A percentile compares a stretch with the other conserved stretches of the same genome.
Conservation (phyloP, 2,888 invertebrate species). For the Tachina lurida region DNA sequence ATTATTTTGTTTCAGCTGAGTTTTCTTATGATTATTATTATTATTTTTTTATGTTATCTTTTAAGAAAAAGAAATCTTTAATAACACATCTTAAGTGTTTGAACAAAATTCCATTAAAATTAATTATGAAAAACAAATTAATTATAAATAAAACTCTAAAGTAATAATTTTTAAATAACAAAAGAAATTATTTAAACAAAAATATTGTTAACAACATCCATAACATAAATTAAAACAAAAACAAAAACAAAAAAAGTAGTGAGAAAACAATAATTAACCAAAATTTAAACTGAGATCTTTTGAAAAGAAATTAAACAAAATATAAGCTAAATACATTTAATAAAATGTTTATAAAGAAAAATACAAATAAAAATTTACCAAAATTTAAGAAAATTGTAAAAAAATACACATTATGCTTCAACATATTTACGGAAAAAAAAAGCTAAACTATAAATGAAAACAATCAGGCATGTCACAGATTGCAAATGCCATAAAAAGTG, state of each 20-base stretch:
- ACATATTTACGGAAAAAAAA: constrained; percentile 24
- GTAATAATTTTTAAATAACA: constrained; percentile 49
- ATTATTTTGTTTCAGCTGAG: constrained; percentile 43
- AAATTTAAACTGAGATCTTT: constrained; percentile 65
- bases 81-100: constrained; percentile 63
- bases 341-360: constrained; percentile 33
- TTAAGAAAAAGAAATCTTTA: constrained; percentile 30
- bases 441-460: neutral
- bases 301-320: constrained; percentile 60
- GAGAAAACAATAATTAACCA: constrained; percentile 69
- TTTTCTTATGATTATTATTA: neutral
- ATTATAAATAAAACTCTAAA: constrained; percentile 62
- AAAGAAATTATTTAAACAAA: constrained; percentile 67
- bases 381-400: constrained; percentile 39
- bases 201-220: constrained; percentile 66
- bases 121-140: constrained; percentile 64
- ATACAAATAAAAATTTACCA: constrained; percentile 54
- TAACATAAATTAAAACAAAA: constrained; percentile 53
- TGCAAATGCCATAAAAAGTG: constrained; percentile 7
- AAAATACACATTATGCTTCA: constrained; percentile 22
- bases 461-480: constrained; percentile 25
- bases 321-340: constrained; percentile 30
- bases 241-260: constrained; percentile 67
- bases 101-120: constrained; percentile 70
- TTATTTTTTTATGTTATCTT: constrained; percentile 7